Conservation (phyloP, 2,113 vertebrate genomes). For the Muntiacus muntjak region DNA sequence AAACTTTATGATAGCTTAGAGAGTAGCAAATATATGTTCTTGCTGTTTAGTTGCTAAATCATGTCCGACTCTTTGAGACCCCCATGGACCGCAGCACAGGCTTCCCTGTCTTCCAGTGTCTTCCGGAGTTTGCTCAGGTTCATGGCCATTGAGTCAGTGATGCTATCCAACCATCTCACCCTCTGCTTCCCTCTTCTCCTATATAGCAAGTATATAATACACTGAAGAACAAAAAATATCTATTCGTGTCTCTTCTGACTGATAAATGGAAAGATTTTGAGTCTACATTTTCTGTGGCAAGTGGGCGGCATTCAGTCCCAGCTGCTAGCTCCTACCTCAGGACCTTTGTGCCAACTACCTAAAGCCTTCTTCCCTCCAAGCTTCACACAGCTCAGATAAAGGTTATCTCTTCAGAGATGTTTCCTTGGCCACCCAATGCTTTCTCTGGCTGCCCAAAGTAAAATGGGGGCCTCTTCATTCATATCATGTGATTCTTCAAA, state of each 20-base stretch:
- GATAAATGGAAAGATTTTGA: neutral
- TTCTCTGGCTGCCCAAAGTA: neutral
- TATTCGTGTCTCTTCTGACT: neutral
- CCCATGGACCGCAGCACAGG: neutral
- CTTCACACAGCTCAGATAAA: neutral
- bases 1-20: neutral
- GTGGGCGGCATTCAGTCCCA: neutral
- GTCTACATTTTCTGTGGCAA: neutral
- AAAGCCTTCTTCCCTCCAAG: neutral
- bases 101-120: neutral
- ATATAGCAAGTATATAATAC: neutral
- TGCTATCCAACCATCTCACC: neutral
- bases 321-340: neutral
- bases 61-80: neutral
- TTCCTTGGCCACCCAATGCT: neutral
- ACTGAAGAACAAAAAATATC: neutral
- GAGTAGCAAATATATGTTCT: neutral
- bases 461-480: neutral
- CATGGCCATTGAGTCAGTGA: neutral
- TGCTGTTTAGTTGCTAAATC: neutral
- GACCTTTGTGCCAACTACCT: neutral
- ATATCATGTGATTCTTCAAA: neutral
- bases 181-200: neutral
- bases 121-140: neutral
- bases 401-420: neutral